phyloP scores from a whole-genome alignment of 2,797 vertebrate species.

The Ptychadena robeensis region DNA sequence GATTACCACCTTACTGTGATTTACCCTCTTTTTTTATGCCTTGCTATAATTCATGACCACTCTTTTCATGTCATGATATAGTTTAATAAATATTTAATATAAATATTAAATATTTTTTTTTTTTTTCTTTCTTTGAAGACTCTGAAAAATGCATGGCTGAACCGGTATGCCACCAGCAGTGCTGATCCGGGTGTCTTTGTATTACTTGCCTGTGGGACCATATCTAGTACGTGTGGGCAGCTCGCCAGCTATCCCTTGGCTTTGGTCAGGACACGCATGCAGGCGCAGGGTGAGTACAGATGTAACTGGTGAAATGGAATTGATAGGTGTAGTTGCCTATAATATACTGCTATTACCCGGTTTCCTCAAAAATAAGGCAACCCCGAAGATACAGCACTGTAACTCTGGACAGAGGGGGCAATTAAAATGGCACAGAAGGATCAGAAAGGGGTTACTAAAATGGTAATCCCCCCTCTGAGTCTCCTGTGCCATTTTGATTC shows the following conservation, averaged over 20 bases:
- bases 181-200: constrained; percentile 93
- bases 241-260: constrained; percentile 93
- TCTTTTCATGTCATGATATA: too few species aligned
- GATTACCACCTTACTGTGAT: not conserved
- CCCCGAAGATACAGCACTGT: too few species aligned
- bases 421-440: too few species aligned
- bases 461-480: too few species aligned
- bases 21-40: too few species aligned
- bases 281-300: constrained; percentile 86
- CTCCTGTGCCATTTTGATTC: too few species aligned
- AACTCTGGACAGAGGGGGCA: too few species aligned
- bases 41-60: too few species aligned
- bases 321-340: not conserved
- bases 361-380: too few species aligned
- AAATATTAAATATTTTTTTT: not conserved
- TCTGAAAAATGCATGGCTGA: constrained; percentile 92
- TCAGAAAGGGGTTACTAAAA: too few species aligned
- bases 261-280: constrained; percentile 96
- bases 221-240: constrained; percentile 94
- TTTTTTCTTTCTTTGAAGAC: constrained; percentile 74
- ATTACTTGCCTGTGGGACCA: constrained; percentile 92
- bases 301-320: not conserved
- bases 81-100: too few species aligned
- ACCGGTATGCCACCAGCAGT: constrained; percentile 87
- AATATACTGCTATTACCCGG: too few species aligned